These are phyloP conservation scores for Belgica antarctica DNA, from an alignment of 2,888 invertebrate species.

Conservation along the genomic window DNA sequence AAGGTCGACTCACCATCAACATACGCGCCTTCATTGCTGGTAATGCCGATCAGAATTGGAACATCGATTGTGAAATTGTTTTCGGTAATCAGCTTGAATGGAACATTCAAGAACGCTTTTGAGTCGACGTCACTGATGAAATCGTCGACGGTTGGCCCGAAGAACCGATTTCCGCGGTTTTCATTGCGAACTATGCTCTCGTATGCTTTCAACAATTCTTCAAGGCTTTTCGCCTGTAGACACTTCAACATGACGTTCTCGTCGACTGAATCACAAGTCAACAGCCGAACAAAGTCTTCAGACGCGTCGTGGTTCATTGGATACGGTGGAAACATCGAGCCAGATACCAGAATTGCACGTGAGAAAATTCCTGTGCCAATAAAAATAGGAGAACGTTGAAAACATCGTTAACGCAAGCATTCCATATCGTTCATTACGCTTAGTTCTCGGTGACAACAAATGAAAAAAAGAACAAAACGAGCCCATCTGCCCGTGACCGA, in stretches of 20 bases:
- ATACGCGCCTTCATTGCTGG: slow-evolving; percentile 65
- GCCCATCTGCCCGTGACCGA: slow-evolving; percentile 76
- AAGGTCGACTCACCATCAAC: slow-evolving; percentile 55
- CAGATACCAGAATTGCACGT: slow-evolving; percentile 68
- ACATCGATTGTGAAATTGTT: slow-evolving; percentile 59
- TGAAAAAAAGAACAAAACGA: slow-evolving; percentile 68
- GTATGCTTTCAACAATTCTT: slow-evolving; percentile 62
- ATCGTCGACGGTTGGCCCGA: slow-evolving; percentile 63
- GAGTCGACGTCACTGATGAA: slow-evolving; percentile 60
- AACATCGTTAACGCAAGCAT: slow-evolving; percentile 44
- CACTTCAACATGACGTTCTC: slow-evolving; percentile 61
- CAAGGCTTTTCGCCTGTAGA: slow-evolving; percentile 61
- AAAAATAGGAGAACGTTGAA: slow-evolving; percentile 44
- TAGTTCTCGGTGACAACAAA: slow-evolving; percentile 65
- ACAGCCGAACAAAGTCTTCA: slow-evolving; percentile 53
- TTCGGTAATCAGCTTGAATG: slow-evolving; percentile 58
- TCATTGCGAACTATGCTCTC: slow-evolving; percentile 58
- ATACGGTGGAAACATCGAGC: slow-evolving; percentile 57
- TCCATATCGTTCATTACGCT: slow-evolving; percentile 54
- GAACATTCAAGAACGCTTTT: slow-evolving; percentile 61
- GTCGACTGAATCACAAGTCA: slow-evolving; percentile 58
- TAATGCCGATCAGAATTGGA: slow-evolving; percentile 66
- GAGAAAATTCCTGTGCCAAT: slow-evolving; percentile 61
- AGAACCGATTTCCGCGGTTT: slow-evolving; percentile 48
- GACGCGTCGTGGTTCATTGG: slow-evolving; percentile 55